phyloP scores from a whole-genome alignment of 2,888 invertebrate genomes.

The Epirrhoe alternata region DNA sequence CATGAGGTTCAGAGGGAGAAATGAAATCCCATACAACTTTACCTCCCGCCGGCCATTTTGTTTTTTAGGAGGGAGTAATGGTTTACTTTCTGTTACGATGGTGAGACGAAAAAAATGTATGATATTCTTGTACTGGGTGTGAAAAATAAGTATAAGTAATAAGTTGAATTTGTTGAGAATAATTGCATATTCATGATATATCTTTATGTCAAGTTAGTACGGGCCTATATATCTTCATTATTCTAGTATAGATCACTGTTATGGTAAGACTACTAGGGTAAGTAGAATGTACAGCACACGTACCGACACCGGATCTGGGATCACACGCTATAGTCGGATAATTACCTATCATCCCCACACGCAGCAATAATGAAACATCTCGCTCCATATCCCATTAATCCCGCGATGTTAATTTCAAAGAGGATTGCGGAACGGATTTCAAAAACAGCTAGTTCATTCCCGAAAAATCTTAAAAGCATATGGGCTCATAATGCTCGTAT shows the following conservation, averaged over 20 bases:
- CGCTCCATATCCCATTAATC: conserved; percentile 34
- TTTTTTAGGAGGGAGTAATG: no score
- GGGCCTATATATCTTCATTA: neutral
- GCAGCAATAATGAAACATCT: conserved; percentile 36
- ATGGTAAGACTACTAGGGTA: neutral
- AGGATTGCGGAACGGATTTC: conserved; percentile 8
- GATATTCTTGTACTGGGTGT: no score
- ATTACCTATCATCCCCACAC: conserved; percentile 32
- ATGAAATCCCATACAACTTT: no score
- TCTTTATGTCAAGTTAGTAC: no score
- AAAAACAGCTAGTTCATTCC: conserved; percentile 18
- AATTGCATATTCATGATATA: no score
- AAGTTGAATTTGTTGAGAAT: no score
- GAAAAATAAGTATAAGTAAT: no score
- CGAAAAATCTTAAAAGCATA: neutral
- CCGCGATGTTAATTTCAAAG: conserved; percentile 33
- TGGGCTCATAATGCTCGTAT: neutral
- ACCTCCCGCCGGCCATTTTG: no score
- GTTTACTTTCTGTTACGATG: no score
- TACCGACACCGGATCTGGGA: conserved; percentile 19
- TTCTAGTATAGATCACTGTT: neutral
- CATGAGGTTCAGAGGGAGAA: no score
- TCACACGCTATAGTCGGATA: conserved; percentile 19
- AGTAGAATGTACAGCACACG: conserved; percentile 1
- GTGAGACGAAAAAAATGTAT: no score